Evolutionary conservation across 2,797 vertebrate species (phyloP).

Genomic region (Scolopax bukidnonensis): DNA sequence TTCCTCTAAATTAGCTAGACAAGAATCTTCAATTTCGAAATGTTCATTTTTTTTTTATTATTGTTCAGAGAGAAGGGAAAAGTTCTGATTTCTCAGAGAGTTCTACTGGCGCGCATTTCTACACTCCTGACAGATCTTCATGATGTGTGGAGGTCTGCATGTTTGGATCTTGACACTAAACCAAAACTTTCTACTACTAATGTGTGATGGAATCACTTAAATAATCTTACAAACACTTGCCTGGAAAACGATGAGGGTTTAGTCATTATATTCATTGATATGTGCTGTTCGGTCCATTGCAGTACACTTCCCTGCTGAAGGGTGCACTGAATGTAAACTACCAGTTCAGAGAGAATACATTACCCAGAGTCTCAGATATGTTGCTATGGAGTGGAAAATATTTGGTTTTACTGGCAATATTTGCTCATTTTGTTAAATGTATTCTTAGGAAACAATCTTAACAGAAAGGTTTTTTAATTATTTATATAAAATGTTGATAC

Average conservation of each 20-base stretch:
- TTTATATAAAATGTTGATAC: constrained; percentile 45
- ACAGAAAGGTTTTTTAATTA: background rate
- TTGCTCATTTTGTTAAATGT: constrained; percentile 67
- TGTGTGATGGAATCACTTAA: background rate
- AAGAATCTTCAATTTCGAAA: background rate
- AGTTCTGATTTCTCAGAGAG: background rate
- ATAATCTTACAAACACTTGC: background rate
- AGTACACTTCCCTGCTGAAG: constrained; percentile 11
- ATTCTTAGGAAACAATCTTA: constrained; percentile 67
- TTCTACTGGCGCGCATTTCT: background rate
- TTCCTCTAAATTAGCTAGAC: background rate
- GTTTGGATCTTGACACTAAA: background rate
- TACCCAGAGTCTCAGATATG: constrained; percentile 70
- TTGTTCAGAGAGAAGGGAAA: background rate
- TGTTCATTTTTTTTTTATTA: background rate
- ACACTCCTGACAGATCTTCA: background rate
- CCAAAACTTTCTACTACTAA: constrained; percentile 5
- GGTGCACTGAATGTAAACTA: constrained; percentile 55
- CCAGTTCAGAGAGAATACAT: constrained; percentile 54
- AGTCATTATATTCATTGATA: constrained; percentile 14
- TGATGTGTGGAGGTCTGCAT: background rate
- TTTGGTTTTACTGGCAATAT: constrained; percentile 72
- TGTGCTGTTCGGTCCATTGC: background rate
- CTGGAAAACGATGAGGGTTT: constrained; percentile 35
- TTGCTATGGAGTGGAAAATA: constrained; percentile 81